Evolutionary conservation across 1,140 invertebrate species (phyloP).

Genomic region (Trichoplusia ni): DNA sequence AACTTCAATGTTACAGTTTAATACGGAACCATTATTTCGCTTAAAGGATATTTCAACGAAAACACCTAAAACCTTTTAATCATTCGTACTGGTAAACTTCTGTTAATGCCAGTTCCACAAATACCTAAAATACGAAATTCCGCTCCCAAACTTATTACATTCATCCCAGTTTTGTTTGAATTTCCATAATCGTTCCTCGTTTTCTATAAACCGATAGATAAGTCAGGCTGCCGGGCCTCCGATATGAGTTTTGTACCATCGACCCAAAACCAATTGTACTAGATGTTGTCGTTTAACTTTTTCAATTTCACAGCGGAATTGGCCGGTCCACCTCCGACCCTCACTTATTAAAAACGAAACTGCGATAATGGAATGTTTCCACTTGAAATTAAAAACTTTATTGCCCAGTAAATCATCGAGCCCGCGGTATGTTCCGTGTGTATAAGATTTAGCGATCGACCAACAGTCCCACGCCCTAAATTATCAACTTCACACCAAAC

Average conservation of each 20-base stretch:
- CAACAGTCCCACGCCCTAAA: conserved; percentile 30
- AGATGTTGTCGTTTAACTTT: conserved; percentile 48
- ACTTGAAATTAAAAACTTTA: conserved; percentile 50
- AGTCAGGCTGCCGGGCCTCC: conserved; percentile 6
- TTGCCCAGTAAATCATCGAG: conserved; percentile 45
- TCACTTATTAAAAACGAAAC: conserved; percentile 47
- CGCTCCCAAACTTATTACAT: conserved; percentile 20
- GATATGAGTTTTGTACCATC: conserved; percentile 29
- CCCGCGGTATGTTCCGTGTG: conserved; percentile 31
- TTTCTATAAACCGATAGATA: conserved; percentile 27
- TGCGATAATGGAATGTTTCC: conserved; percentile 42
- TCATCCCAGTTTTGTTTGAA: conserved; percentile 26
- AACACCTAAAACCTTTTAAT: too few relatives aligned
- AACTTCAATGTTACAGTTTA: too few relatives aligned
- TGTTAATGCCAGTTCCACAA: too few relatives aligned
- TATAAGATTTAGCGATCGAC: conserved; percentile 36
- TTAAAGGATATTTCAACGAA: too few relatives aligned
- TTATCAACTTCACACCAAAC: conserved; percentile 34
- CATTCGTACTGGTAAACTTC: too few relatives aligned
- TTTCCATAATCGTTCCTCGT: conserved; percentile 19
- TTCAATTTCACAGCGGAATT: conserved; percentile 50
- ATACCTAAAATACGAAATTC: conserved; percentile 12
- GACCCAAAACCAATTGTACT: conserved; percentile 37
- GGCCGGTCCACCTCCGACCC: conserved; percentile 34
- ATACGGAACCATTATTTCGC: too few relatives aligned